Evolutionary conservation across 2,888 invertebrate genomes (phyloP).

Genomic region (Entomobrya proxima): DNA sequence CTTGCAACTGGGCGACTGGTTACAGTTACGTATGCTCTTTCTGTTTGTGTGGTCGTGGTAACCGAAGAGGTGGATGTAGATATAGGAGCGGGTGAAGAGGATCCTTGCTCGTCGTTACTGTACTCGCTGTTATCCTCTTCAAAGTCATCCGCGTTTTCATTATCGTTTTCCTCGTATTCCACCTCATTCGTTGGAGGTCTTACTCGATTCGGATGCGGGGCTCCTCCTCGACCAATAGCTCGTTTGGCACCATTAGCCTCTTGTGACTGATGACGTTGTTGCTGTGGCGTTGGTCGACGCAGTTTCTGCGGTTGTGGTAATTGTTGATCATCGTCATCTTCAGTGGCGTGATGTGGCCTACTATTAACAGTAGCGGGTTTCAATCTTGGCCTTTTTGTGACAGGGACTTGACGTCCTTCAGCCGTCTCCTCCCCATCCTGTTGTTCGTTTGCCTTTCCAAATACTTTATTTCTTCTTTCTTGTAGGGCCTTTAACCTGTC

Average conservation of each 20-base stretch:
- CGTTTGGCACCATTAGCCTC: constrained; percentile 38
- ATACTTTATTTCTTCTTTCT: constrained; percentile 68
- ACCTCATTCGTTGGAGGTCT: background rate
- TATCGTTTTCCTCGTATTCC: constrained; percentile 29
- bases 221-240: constrained; percentile 4
- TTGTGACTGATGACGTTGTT: background rate
- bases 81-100: background rate
- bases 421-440: constrained; percentile 52
- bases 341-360: background rate
- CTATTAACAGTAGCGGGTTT: background rate
- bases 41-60: background rate
- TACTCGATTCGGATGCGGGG: background rate
- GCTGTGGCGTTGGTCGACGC: background rate
- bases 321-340: background rate
- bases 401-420: constrained; percentile 47
- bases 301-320: constrained; percentile 18
- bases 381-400: constrained; percentile 44
- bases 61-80: constrained; percentile 9
- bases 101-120: background rate
- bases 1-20: constrained; percentile 9
- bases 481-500: constrained; percentile 71
- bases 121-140: constrained; percentile 37
- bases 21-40: background rate
- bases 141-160: constrained; percentile 15
- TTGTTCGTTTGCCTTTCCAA: constrained; percentile 12